A percentile compares a stretch with the other conserved stretches of the same genome.
Evolutionary conservation across 2,113 vertebrate genomes (phyloP).

Genomic region (Sisor rabdophorus): DNA sequence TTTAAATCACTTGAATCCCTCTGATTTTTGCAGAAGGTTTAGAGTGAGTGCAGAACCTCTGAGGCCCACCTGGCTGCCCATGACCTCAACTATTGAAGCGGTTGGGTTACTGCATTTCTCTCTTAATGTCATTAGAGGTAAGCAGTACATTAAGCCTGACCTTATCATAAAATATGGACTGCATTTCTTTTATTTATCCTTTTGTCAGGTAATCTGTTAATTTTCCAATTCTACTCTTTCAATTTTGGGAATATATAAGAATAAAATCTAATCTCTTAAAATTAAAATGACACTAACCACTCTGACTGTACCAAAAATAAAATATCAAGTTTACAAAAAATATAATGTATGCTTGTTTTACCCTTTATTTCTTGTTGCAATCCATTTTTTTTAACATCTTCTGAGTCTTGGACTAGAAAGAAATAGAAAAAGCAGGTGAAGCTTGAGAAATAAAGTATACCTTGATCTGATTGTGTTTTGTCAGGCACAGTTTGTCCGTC

Average conservation of each 20-base stretch:
- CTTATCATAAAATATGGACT: background rate
- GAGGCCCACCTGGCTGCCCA: constrained; percentile 52
- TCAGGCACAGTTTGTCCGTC: constrained; percentile 25
- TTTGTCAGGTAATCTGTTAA: background rate
- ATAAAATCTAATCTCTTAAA: background rate
- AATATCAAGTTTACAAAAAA: background rate
- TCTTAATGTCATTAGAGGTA: constrained; percentile 48
- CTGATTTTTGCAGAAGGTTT: constrained; percentile 36
- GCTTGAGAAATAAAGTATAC: background rate
- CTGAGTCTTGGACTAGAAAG: background rate
- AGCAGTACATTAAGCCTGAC: background rate
- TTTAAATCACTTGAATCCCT: too few species aligned
- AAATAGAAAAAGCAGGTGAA: background rate
- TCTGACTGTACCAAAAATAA: background rate
- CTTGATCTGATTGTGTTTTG: background rate
- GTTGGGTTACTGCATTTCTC: constrained; percentile 57
- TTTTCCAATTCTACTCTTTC: background rate
- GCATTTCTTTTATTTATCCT: background rate
- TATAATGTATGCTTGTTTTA: background rate
- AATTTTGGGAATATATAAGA: background rate
- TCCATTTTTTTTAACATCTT: too few species aligned
- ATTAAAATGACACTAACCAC: too few species aligned
- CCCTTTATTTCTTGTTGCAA: too few species aligned
- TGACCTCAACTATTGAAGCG: constrained; percentile 49
- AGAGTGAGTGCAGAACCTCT: constrained; percentile 47